Conservation (phyloP, 2,113 vertebrate species). For the Channa maculata region DNA sequence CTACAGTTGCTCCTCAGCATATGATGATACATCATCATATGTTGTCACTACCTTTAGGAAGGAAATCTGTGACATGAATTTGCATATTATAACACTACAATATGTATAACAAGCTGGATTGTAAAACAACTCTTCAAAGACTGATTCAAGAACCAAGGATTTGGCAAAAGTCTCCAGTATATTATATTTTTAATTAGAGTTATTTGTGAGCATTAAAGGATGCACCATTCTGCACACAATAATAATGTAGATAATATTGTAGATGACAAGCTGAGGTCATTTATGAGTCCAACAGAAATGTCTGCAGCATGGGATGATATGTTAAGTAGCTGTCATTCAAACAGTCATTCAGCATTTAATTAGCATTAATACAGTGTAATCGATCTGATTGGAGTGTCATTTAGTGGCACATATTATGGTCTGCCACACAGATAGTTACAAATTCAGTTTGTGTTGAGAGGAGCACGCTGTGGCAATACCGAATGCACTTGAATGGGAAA, state of each 20-base stretch:
- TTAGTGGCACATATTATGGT: conserved; percentile 1
- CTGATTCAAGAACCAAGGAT: not conserved
- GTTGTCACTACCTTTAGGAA: no score
- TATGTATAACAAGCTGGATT: not conserved
- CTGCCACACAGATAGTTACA: conserved; percentile 6
- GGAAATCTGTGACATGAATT: no score
- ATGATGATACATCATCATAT: no score
- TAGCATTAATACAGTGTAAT: conserved; percentile 4
- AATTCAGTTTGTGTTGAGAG: conserved; percentile 1
- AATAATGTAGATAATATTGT: conserved; percentile 6
- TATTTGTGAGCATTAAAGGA: not conserved
- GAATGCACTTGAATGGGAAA: conserved; percentile 30
- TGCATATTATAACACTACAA: not conserved
- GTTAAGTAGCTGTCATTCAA: conserved; percentile 1
- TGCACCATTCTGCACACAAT: conserved; percentile 1
- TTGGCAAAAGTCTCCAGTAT: not conserved
- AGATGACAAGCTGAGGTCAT: not conserved
- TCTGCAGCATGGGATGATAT: not conserved
- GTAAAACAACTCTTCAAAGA: not conserved
- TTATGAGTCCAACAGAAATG: not conserved
- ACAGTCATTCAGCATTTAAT: conserved; percentile 3
- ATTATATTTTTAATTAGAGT: not conserved
- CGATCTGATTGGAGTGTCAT: not conserved
- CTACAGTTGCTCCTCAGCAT: no score
- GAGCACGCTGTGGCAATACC: conserved; percentile 3